A percentile compares a stretch with the other conserved stretches of the same genome.
These are phyloP conservation scores for Dunckerocampus dactyliophorus DNA, from an alignment of 2,113 vertebrate genomes.

Conservation along the genomic window DNA sequence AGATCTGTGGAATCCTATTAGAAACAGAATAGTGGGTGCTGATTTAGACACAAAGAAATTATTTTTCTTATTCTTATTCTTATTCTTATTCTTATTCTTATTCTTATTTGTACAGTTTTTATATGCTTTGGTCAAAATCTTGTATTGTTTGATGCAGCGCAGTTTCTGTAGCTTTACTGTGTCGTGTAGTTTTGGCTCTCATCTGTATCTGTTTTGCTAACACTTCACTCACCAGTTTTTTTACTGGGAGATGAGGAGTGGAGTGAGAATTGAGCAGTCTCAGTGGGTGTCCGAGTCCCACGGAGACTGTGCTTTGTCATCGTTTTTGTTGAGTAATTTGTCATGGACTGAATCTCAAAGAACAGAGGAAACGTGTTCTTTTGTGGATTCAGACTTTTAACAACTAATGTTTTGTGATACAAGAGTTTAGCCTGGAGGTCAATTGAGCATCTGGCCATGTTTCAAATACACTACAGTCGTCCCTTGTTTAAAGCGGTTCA, in stretches of 20 bases:
- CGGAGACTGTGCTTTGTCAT: constrained; percentile 6
- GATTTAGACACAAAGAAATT: too few species aligned
- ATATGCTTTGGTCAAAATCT: not conserved
- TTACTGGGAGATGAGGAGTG: constrained; percentile 15
- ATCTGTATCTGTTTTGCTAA: constrained; percentile 9
- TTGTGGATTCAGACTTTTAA: not conserved
- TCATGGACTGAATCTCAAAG: constrained; percentile 6
- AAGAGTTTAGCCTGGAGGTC: not conserved
- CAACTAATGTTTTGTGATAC: not conserved
- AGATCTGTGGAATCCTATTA: too few species aligned
- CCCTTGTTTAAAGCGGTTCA: too few species aligned
- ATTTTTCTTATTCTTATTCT: too few species aligned
- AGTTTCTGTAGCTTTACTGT: not conserved
- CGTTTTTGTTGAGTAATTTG: not conserved
- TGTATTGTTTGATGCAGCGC: not conserved
- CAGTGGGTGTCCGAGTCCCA: not conserved
- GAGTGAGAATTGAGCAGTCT: constrained; percentile 10
- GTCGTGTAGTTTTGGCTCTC: constrained; percentile 8
- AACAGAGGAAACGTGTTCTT: not conserved
- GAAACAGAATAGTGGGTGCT: too few species aligned
- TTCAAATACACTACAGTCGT: too few species aligned
- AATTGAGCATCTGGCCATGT: not conserved
- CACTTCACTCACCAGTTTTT: constrained; percentile 13
- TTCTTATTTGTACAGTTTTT: too few species aligned
- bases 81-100: too few species aligned